Evolutionary conservation across 2,113 vertebrate species (phyloP).

Genomic region (Pipra filicauda): DNA sequence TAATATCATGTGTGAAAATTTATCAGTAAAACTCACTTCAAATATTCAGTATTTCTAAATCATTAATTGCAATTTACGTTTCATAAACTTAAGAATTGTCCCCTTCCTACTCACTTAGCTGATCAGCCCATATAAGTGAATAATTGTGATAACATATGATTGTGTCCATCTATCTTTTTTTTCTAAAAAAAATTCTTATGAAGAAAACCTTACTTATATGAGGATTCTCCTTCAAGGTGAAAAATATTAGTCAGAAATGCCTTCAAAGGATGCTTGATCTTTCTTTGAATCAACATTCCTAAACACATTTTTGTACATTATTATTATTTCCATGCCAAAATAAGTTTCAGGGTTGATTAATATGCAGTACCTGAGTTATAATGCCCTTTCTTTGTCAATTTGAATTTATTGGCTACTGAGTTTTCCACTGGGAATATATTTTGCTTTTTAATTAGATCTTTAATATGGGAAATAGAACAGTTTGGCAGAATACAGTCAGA

Average conservation of each 20-base stretch:
- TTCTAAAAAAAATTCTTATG: background rate
- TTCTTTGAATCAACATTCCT: background rate
- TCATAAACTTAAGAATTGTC: background rate
- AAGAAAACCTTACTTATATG: background rate
- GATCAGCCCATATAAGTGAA: background rate
- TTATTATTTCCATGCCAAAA: background rate
- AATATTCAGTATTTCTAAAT: background rate
- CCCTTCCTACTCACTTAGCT: background rate
- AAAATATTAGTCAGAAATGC: background rate
- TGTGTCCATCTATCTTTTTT: background rate
- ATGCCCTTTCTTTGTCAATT: background rate
- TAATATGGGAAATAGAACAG: background rate
- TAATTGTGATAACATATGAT: background rate
- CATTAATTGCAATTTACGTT: background rate
- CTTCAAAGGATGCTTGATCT: background rate
- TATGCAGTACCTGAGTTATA: background rate
- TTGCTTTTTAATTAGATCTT: constrained; percentile 16
- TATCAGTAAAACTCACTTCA: background rate
- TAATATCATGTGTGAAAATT: fast-evolving
- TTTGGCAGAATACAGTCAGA: background rate
- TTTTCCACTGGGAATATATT: background rate
- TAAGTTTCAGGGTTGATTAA: background rate
- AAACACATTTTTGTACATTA: background rate
- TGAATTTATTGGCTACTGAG: background rate
- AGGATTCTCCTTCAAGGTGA: background rate